Evolutionary conservation across 2,888 invertebrate genomes (phyloP).

Genomic region (Andrena camellia): DNA sequence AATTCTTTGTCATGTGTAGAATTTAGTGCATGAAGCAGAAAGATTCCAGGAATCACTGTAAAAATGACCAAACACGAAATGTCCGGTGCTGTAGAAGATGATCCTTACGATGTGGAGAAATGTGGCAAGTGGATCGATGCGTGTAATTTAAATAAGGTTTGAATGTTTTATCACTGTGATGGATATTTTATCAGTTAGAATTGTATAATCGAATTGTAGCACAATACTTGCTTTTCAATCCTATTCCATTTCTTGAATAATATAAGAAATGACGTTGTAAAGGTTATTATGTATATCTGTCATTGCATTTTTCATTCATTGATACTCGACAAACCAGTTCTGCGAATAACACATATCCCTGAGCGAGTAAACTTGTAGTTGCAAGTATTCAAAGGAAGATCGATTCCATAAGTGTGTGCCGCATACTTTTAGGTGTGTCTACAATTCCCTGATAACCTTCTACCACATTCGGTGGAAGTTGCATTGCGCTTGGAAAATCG

Average conservation of each 20-base stretch:
- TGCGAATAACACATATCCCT: neutral
- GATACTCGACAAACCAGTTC: conserved; percentile 4
- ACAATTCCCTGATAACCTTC: conserved; percentile 95
- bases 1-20: conserved; percentile 25
- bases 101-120: conserved; percentile 87
- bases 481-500: conserved; percentile 86
- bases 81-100: conserved; percentile 80
- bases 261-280: neutral
- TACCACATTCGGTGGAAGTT: conserved; percentile 90
- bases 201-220: conserved; percentile 18
- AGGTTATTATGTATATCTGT: conserved; percentile 37
- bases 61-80: conserved; percentile 17
- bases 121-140: conserved; percentile 90
- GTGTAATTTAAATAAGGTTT: conserved; percentile 89
- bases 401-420: neutral
- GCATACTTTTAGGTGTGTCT: conserved; percentile 90
- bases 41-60: conserved; percentile 38
- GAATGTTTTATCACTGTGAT: conserved; percentile 28
- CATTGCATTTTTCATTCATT: conserved; percentile 12
- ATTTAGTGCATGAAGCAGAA: conserved; percentile 18
- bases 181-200: conserved; percentile 22
- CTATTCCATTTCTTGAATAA: conserved; percentile 9
- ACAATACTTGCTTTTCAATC: conserved; percentile 12
- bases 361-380: neutral
- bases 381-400: neutral